phyloP scores from a whole-genome alignment of 2,888 invertebrate species.

The Cabera pusaria region DNA sequence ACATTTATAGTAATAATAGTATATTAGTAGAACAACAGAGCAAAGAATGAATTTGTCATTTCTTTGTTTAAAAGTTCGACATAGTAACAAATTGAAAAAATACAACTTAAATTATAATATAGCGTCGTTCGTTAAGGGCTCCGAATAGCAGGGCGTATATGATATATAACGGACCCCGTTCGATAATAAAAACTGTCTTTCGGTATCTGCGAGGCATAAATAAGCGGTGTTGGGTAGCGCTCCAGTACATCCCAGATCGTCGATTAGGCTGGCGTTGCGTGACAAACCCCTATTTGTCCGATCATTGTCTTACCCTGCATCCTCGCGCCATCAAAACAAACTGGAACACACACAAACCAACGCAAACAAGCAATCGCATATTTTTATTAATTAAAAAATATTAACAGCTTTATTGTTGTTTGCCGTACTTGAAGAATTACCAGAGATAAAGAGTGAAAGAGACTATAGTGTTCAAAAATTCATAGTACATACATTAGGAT shows the following conservation, averaged over 20 bases:
- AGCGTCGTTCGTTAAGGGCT: background rate
- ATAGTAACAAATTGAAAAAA: too few relatives aligned
- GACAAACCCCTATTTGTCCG: constrained; percentile 80
- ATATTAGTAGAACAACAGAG: too few relatives aligned
- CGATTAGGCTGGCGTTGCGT: constrained; percentile 74
- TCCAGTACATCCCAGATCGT: constrained; percentile 66
- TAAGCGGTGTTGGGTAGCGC: constrained; percentile 70
- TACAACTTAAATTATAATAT: too few relatives aligned
- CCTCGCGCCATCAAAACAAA: constrained; percentile 66
- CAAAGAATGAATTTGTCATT: too few relatives aligned
- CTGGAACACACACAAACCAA: constrained; percentile 62
- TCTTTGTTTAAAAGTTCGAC: too few relatives aligned
- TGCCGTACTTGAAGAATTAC: too few relatives aligned
- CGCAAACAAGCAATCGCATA: constrained; percentile 28
- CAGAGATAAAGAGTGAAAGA: too few relatives aligned
- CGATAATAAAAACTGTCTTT: constrained; percentile 65
- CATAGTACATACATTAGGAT: too few relatives aligned
- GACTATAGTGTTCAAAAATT: too few relatives aligned
- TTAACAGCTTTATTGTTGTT: too few relatives aligned
- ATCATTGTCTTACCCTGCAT: constrained; percentile 75
- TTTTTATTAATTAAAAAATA: constrained; percentile 1
- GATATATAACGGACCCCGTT: constrained; percentile 54
- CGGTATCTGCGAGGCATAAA: constrained; percentile 73
- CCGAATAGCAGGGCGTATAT: constrained; percentile 24
- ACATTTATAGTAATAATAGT: too few relatives aligned